phyloP scores from a whole-genome alignment of 2,797 vertebrate genomes.

The Malurus leucopterus region DNA sequence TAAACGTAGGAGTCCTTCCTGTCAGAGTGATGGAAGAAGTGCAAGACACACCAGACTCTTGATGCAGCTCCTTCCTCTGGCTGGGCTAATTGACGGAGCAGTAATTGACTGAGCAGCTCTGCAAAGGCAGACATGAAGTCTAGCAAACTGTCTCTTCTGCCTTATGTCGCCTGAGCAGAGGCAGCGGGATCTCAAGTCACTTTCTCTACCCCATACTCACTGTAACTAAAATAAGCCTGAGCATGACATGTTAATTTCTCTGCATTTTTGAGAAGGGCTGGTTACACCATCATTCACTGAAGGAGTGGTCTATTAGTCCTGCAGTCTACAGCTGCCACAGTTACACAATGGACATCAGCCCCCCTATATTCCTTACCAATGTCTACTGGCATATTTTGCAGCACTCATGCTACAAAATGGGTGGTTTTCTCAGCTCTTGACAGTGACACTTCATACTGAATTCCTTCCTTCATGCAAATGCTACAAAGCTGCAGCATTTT shows the following conservation, averaged over 20 bases:
- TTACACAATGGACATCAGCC: neutral
- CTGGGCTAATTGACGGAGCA: slow-evolving; percentile 15
- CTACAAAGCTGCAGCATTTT: neutral
- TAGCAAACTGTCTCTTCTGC: slow-evolving; percentile 40
- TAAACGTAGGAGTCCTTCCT: slow-evolving; percentile 3
- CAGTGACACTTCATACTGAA: neutral
- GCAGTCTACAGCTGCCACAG: neutral
- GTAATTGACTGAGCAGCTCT: slow-evolving; percentile 28
- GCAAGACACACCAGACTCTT: slow-evolving; percentile 40
- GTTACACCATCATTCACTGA: neutral
- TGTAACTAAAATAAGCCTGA: neutral
- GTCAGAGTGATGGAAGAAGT: slow-evolving; percentile 15
- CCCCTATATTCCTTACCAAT: neutral
- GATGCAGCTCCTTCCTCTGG: neutral
- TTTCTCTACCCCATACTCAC: neutral
- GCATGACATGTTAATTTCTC: neutral
- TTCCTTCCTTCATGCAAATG: neutral
- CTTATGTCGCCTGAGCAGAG: neutral
- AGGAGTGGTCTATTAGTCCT: rapidly evolving
- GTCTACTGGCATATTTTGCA: neutral
- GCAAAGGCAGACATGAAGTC: slow-evolving; percentile 25
- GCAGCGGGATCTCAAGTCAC: neutral
- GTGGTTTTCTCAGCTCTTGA: neutral
- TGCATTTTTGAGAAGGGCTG: neutral
- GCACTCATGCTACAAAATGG: neutral